Evolutionary conservation across 1,140 invertebrate genomes (phyloP).

Genomic region (Acromyrmex heyeri): DNA sequence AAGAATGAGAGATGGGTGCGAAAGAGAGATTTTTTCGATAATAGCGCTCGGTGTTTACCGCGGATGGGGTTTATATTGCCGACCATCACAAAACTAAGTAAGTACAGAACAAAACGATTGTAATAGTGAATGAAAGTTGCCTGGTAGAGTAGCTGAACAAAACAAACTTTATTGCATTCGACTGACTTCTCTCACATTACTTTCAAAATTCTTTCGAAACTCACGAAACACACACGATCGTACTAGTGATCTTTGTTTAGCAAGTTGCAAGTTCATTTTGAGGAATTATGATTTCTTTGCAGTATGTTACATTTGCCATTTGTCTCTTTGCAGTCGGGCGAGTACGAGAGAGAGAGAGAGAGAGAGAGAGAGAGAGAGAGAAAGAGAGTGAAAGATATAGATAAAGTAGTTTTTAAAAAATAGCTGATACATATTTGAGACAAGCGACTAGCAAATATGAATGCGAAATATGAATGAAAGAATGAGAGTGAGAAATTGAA

Average conservation of each 20-base stretch:
- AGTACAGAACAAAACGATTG: conserved; percentile 78
- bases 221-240: conserved; percentile 52
- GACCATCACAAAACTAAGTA: conserved; percentile 72
- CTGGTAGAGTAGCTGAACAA: conserved; percentile 79
- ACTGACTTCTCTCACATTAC: conserved; percentile 66
- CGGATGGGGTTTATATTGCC: conserved; percentile 69
- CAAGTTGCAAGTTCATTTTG: conserved; percentile 60
- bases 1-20: not conserved
- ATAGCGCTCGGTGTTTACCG: conserved; percentile 63
- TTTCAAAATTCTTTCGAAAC: conserved; percentile 54
- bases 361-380: conserved; percentile 32
- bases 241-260: conserved; percentile 71
- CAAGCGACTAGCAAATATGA: conserved; percentile 6
- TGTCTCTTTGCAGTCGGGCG: conserved; percentile 63
- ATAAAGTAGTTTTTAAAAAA: conserved; percentile 8
- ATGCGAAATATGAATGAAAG: conserved; percentile 19
- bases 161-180: conserved; percentile 71
- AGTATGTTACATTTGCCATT: conserved; percentile 56
- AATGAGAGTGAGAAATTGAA: not conserved
- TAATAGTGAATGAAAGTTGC: conserved; percentile 81
- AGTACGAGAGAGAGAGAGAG: not conserved
- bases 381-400: not conserved
- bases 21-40: conserved; percentile 44
- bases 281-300: conserved; percentile 46
- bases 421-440: not conserved